Conservation (phyloP, 2,888 invertebrate species). For the Campopleginae sp. region DNA sequence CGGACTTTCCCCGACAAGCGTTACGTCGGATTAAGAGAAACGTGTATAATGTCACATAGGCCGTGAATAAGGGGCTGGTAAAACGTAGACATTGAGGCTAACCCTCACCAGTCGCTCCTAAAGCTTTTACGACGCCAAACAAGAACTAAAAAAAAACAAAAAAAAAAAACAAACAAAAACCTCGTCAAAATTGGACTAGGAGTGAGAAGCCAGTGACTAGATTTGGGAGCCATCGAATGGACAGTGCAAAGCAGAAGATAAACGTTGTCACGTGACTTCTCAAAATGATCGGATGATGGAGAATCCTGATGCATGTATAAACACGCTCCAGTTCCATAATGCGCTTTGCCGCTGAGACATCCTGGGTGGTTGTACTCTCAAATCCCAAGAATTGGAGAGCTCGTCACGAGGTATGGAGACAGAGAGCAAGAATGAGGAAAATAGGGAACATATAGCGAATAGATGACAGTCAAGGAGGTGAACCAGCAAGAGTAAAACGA, state of each 20-base stretch:
- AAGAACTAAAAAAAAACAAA: not conserved
- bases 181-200: not conserved
- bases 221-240: not conserved
- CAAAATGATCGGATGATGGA: slow-evolving; percentile 21
- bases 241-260: slow-evolving; percentile 22
- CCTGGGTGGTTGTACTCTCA: slow-evolving; percentile 46
- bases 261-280: slow-evolving; percentile 21
- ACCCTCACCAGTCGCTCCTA: not conserved
- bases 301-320: slow-evolving; percentile 43
- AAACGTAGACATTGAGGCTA: not conserved
- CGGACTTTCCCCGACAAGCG: slow-evolving; percentile 45
- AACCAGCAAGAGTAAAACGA: slow-evolving; percentile 27
- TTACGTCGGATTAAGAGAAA: slow-evolving; percentile 26
- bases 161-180: not conserved
- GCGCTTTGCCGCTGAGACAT: slow-evolving; percentile 52
- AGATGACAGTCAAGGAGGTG: slow-evolving; percentile 31
- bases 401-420: slow-evolving; percentile 14
- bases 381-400: slow-evolving; percentile 53
- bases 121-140: not conserved
- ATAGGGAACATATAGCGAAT: slow-evolving; percentile 2
- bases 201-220: slow-evolving; percentile 1
- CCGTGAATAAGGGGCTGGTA: not conserved
- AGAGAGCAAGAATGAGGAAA: not conserved
- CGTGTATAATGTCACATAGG: slow-evolving; percentile 4
- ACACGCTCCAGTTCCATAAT: slow-evolving; percentile 45